Conservation (phyloP, 1,140 invertebrate genomes). For the Neodiprion virginianus region DNA sequence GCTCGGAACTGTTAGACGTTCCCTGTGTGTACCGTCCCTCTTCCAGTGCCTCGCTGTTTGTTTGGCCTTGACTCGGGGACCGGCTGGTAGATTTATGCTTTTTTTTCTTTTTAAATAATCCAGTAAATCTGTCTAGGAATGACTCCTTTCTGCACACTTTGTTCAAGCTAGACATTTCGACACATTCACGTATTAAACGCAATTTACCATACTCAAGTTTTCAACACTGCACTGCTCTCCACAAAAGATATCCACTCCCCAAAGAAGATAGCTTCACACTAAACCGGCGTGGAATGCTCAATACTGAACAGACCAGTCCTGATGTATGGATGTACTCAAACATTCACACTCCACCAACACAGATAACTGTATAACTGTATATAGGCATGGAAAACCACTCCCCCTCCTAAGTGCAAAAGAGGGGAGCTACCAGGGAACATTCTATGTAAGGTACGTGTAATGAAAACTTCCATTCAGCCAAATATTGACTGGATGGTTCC, state of each 20-base stretch:
- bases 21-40: not conserved
- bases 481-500: too few species aligned
- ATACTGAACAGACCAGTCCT: not conserved
- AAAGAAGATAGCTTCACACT: not conserved
- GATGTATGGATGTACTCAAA: not conserved
- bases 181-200: conserved; percentile 9
- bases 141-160: conserved; percentile 36
- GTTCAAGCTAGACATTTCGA: conserved; percentile 28
- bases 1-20: not conserved
- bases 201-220: too few species aligned
- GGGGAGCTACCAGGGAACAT: too few species aligned
- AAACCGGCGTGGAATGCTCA: not conserved
- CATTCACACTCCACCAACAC: not conserved
- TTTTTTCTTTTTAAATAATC: conserved; percentile 28
- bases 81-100: not conserved
- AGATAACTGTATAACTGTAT: too few species aligned
- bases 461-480: too few species aligned
- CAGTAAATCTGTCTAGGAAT: conserved; percentile 35
- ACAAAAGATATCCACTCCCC: not conserved
- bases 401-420: too few species aligned
- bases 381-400: too few species aligned
- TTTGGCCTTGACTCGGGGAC: not conserved
- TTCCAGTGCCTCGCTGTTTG: not conserved
- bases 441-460: too few species aligned
- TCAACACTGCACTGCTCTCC: not conserved